Conservation (phyloP, 2,888 invertebrate genomes). For the Marronus borbonicus region DNA sequence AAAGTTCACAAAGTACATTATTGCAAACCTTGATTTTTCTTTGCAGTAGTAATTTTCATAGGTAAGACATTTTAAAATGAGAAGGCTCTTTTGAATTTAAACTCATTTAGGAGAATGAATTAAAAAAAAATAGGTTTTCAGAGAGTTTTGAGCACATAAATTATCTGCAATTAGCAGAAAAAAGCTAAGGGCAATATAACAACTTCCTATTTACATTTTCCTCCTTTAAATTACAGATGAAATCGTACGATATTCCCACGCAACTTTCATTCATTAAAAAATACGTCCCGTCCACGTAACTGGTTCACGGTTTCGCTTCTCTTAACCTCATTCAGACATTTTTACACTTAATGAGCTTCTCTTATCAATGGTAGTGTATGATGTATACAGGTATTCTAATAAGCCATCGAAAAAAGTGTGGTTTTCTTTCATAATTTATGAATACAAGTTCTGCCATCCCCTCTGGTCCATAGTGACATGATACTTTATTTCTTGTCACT, state of each 20-base stretch:
- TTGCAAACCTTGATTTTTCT: no score
- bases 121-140: no score
- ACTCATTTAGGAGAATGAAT: no score
- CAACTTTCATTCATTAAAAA: neutral
- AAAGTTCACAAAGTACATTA: no score
- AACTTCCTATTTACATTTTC: neutral
- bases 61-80: no score
- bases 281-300: neutral
- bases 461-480: no score
- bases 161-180: neutral
- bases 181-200: neutral
- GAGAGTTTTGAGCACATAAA: neutral
- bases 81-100: no score
- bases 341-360: neutral
- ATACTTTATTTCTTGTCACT: no score
- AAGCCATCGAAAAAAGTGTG: no score
- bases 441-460: no score
- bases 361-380: conserved; percentile 1
- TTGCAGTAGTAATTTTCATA: no score
- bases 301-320: neutral
- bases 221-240: neutral
- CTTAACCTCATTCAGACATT: neutral
- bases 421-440: no score
- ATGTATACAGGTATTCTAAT: neutral
- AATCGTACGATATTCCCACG: neutral